Percentiles rank a stretch among this genome's conserved stretches.
phyloP scores from a whole-genome alignment of 2,113 vertebrate species.

The Pomatorhinus ruficollis region DNA sequence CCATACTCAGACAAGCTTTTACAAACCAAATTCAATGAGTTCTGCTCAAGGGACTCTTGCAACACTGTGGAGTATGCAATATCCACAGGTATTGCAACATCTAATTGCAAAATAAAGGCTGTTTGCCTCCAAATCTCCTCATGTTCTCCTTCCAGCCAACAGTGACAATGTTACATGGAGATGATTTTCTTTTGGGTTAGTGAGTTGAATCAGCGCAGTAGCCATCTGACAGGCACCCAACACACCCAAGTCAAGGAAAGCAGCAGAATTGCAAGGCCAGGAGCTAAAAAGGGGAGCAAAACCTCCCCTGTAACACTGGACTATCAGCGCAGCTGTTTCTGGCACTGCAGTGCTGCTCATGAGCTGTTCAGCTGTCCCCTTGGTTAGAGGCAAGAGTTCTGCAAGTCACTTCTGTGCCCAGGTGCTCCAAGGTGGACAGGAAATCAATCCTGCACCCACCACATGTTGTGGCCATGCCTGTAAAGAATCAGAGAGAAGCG shows the following conservation, averaged over 20 bases:
- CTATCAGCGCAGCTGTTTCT: neutral
- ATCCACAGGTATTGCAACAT: slow-evolving; percentile 65
- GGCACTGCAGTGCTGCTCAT: neutral
- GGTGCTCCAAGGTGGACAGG: neutral
- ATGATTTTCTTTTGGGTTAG: neutral
- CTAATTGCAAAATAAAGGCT: slow-evolving; percentile 55
- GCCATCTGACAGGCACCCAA: neutral
- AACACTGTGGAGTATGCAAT: slow-evolving; percentile 32
- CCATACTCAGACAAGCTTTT: slow-evolving; percentile 7
- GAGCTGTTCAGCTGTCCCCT: neutral
- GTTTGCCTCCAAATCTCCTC: slow-evolving; percentile 5
- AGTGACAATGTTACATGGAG: neutral
- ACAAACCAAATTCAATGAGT: slow-evolving; percentile 41
- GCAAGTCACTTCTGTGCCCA: neutral
- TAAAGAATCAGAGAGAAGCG: neutral
- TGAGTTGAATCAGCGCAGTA: neutral
- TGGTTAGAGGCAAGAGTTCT: neutral
- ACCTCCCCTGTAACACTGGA: neutral
- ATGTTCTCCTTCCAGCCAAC: neutral
- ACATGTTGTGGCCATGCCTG: neutral
- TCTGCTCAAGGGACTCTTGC: slow-evolving; percentile 61
- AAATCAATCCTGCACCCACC: neutral
- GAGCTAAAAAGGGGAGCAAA: neutral
- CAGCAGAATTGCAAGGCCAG: neutral
- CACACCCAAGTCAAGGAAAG: neutral